Base-by-base conservation (phyloP, 2,888 invertebrate genomes). In the Aspidiotus destructor region DNA sequence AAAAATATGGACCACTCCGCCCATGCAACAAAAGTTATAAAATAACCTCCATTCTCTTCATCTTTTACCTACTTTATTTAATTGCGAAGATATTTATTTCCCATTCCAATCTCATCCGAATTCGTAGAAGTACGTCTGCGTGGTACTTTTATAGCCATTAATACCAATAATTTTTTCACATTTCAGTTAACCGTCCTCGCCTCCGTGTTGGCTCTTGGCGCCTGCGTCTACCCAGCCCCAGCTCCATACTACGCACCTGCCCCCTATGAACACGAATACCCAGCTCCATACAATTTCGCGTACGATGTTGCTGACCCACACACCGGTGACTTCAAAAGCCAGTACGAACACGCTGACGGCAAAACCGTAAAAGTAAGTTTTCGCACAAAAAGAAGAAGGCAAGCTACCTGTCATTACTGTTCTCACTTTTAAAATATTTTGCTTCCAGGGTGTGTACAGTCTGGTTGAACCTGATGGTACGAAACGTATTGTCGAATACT, bases 281-380 rank as follows among this genome's bases (percentile, higher is more conserved):
- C 71, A 64, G 70, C 72, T 64, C 72, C 71, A 55, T 73, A 72
- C 70, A 67, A 70, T 17, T 73, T 72, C 62, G 72, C 72, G 53
- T 73, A 73, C 64, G 72, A 72, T 41, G 72, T 73, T 40, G 68
- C 71, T 44, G 73, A 73, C 69, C 70, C 72, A 17, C 64, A 71
- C 64, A 73, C 73, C 70, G 73, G 73, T 15, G 73, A 73, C 70
- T 70, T 68, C 69, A 72, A 73, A 67, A 71, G 68, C 64, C 73
- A 73, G 54, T 69, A 69, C 65, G 73, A 73, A 64, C 61, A 60
- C 40, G 64, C 72, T 53, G 72, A 73, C 69, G 73, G 73, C 11
- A 72, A 73, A 62, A 57, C 64, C 9, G 73, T 73, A 57, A 71
- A 68, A 72, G 73, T 40, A 69, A 69, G 42, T 13, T 48, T 13